Conservation (phyloP, 2,797 vertebrate species). For the Dromococcyx pavoninus region DNA sequence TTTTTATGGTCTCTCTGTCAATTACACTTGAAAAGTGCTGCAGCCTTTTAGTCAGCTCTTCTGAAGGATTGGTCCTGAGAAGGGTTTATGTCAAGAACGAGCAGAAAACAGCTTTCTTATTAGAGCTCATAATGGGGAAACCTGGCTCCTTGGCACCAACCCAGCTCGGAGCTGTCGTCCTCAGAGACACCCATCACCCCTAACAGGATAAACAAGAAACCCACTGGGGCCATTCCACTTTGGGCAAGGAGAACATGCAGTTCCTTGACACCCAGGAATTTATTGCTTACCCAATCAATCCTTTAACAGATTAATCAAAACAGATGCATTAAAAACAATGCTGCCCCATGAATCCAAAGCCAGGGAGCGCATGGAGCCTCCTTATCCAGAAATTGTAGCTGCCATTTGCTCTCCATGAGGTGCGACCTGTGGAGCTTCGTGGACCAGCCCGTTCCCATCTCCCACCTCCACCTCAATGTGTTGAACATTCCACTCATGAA, state of each 20-base stretch:
- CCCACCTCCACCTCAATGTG: background rate
- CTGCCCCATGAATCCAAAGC: background rate
- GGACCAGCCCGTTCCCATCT: background rate
- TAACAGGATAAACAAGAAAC: fast-evolving
- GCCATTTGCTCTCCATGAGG: background rate
- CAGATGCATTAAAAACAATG: fast-evolving
- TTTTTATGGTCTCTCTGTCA: background rate
- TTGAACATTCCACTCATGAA: too few species aligned
- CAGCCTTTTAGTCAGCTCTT: fast-evolving
- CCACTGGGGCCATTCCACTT: background rate
- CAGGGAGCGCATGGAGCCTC: background rate
- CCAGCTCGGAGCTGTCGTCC: fast-evolving
- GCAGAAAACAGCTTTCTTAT: background rate
- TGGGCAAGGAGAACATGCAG: fast-evolving
- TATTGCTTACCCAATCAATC: background rate
- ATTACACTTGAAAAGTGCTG: fast-evolving
- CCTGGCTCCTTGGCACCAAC: fast-evolving
- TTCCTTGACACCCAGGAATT: background rate
- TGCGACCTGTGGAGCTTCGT: background rate
- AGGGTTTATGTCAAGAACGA: fast-evolving
- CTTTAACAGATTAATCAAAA: background rate
- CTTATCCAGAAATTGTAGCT: background rate
- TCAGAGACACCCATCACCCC: background rate
- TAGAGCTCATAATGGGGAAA: fast-evolving
- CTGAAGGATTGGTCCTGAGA: fast-evolving